Base-by-base conservation (phyloP, 2,113 vertebrate species). In the Phainopepla nitens region DNA sequence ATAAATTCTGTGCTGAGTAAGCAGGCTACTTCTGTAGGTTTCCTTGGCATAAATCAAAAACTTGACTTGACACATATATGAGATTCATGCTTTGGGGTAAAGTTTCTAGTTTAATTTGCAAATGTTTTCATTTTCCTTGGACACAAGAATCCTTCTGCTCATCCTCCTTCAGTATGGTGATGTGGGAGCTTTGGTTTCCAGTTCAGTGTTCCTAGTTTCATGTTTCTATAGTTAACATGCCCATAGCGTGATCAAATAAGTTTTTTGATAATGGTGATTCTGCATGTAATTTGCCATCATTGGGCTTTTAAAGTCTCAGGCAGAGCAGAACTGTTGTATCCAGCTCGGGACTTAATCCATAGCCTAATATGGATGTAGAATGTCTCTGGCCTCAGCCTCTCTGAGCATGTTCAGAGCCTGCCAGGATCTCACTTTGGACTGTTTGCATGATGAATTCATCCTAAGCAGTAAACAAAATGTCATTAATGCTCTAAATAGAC, bases 351-450 rank as follows among this genome's bases (percentile, higher is more conserved):
- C 95, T 97, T 96, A 85, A 95, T 93, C 89, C 84, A 78, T 90
- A 94, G 81, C 98, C 98, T 98, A 98, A 98, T 98, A 98, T 97
- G 98, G 98, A 87, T 97, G 95, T 97, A 97, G 97, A 98, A 97
- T 98, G 96, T 93, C 83, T 95, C 95, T 97, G 96, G 95, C 89
- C 33, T 97, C 83, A 83, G 89, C 36, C 69, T 88, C 95, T 95
- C 92, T 8, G 27, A 94, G 92, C 54, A 65, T 17, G 3, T 89
- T 93, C 1, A 5, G 82, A 93, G 94, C 92, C 90, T 97, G 97
- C 97, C 98, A 98, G 96, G 94, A 87, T 96, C 94, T 95, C 94
- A 93, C 93, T 96, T 95, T 87, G 94, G 93, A 79, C 91, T 50
- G 29, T 96, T 96, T 84, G 72, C 76, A 89, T 79, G 96, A 97